Evolutionary conservation across 2,797 vertebrate genomes (phyloP).

Genomic region (Helarctos malayanus): DNA sequence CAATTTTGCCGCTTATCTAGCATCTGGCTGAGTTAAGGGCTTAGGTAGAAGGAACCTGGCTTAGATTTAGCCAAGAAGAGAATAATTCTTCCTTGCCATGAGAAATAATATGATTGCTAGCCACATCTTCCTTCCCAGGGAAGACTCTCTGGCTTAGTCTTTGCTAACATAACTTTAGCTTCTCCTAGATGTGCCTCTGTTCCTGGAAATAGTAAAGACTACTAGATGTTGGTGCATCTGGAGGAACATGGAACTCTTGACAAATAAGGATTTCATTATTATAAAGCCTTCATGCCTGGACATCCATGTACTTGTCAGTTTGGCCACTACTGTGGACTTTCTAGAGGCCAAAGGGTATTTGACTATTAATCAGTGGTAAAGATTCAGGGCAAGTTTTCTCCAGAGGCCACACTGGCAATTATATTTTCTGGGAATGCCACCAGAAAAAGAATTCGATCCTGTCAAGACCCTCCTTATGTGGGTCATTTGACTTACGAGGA

Average conservation of each 20-base stretch:
- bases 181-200: neutral
- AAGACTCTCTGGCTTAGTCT: neutral
- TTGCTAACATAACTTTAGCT: neutral
- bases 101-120: neutral
- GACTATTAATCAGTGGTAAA: neutral
- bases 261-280: neutral
- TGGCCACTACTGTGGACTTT: neutral
- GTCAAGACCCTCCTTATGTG: neutral
- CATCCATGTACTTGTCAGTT: neutral
- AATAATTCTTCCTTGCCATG: neutral
- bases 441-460: neutral
- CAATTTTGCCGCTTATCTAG: neutral
- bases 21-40: neutral
- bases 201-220: neutral
- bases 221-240: too few species aligned
- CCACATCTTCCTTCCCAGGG: neutral
- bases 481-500: neutral
- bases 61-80: neutral
- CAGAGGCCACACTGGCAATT: neutral
- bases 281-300: neutral
- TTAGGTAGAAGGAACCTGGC: neutral
- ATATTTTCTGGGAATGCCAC: neutral
- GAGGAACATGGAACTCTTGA: neutral
- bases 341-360: neutral
- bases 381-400: neutral